Base-by-base conservation (phyloP, 2,797 vertebrate species). In the Florisuga fusca region DNA sequence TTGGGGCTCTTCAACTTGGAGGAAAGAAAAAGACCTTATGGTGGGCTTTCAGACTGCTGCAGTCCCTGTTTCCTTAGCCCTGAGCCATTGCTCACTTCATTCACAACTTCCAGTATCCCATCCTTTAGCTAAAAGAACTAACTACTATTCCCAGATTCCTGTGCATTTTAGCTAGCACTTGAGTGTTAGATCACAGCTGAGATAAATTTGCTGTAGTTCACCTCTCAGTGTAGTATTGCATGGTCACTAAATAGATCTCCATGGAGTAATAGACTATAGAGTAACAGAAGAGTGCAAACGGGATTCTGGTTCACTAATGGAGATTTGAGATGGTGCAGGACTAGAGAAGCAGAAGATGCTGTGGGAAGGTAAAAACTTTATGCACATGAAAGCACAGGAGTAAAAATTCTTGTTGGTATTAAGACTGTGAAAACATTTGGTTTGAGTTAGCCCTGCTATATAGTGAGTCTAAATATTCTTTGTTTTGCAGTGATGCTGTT, bases 251-350 rank as follows among this genome's bases (percentile, higher is more conserved):
- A 58, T 19, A 55, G 57, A 19, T 33, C 50, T 45, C 29, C 12
- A 31, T 0, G 0, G 1, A 2, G 23, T 71, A 84, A 29, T 61
- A 43, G 66, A 57, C 41, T 5, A 1, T 57, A 31, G 68, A 75
- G 7, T 53, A 80, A 57, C 5, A 61, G 33, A 48, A 58, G 38
- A 34, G 27, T 87, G 7, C 59, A 51, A 66, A 73, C 5, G 55
- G 33, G 19, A 45, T 61, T 82, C 43, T 51, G 9, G 11, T 55
- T 72, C 9, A 11, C 27, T 2, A 1, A 6, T n/a, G 13, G 43
- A 75, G 21, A 8, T 78, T 31, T 27, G 71, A 82, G 45, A 62
- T 10, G 8, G 20, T 48, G 41, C 31, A 67, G 12, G 14, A 73
- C 46, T 68, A 29, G 41, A 86, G 36, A 82, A 87, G 29, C 16